Percentiles rank a stretch among this genome's conserved stretches.
Evolutionary conservation across 2,113 vertebrate genomes (phyloP).

Genomic region (Conger conger): DNA sequence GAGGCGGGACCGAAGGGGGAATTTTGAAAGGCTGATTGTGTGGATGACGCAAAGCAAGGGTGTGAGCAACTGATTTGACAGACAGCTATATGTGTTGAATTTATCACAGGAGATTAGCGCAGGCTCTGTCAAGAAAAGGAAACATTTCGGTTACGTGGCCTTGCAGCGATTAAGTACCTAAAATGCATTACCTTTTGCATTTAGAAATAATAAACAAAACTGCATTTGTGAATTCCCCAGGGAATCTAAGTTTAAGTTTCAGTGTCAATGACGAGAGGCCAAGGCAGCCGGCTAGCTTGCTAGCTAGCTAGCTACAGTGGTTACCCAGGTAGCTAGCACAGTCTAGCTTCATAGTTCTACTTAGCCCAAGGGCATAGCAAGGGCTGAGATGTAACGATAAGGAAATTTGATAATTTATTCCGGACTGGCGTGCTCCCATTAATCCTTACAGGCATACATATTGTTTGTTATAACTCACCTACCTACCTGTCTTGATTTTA

Average conservation of each 20-base stretch:
- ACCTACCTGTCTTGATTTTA: neutral
- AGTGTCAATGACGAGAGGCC: slow-evolving; percentile 7
- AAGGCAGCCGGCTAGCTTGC: slow-evolving; percentile 13
- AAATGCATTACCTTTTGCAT: neutral
- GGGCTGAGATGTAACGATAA: neutral
- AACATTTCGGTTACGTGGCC: neutral
- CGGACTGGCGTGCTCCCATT: neutral
- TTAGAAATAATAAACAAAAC: neutral
- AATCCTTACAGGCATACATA: neutral
- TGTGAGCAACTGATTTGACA: neutral
- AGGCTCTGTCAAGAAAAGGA: neutral
- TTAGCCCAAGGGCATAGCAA: slow-evolving; percentile 2
- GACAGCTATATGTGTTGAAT: slow-evolving; percentile 19
- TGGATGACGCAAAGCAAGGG: slow-evolving; percentile 30
- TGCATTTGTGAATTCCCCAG: slow-evolving; percentile 10
- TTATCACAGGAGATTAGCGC: neutral
- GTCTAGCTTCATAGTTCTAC: neutral
- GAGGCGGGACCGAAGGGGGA: slow-evolving; percentile 19
- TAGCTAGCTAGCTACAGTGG: neutral
- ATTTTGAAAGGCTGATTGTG: slow-evolving; percentile 26
- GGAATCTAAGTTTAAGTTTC: slow-evolving; percentile 23
- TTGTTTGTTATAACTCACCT: neutral
- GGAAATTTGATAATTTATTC: neutral
- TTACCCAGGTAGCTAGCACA: neutral
- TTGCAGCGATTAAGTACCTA: neutral